phyloP scores from a whole-genome alignment of 2,888 invertebrate genomes.

The Harpagoxenus sublaevis region DNA sequence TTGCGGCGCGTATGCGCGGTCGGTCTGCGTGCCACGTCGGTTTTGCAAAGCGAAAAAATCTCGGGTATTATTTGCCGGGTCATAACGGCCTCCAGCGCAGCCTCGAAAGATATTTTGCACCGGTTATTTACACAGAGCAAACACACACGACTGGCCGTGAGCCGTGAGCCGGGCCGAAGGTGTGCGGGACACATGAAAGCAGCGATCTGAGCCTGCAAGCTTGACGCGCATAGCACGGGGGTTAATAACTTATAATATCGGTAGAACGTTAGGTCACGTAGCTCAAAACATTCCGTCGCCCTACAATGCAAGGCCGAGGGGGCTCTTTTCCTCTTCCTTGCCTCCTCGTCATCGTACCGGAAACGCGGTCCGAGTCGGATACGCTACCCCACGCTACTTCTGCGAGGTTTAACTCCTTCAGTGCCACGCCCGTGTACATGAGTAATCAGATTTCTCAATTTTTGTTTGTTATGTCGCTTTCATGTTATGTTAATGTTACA shows the following conservation, averaged over 20 bases:
- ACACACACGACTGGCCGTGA: constrained; percentile 65
- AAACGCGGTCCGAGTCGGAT: constrained; percentile 13
- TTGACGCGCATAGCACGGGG: constrained; percentile 43
- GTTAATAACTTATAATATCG: constrained; percentile 62
- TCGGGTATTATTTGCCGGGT: constrained; percentile 73
- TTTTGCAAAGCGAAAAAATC: constrained; percentile 3
- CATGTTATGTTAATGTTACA: not conserved
- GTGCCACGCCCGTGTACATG: not conserved
- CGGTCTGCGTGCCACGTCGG: not conserved
- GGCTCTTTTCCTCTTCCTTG: not conserved
- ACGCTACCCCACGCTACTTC: not conserved
- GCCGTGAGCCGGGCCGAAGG: constrained; percentile 42
- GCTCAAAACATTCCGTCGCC: not conserved
- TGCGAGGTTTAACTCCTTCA: not conserved
- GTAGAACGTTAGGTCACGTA: constrained; percentile 23
- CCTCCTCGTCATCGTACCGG: not conserved
- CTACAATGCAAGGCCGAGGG: constrained; percentile 1
- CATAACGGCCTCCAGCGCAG: constrained; percentile 80
- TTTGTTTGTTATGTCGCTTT: not conserved
- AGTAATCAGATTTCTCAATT: not conserved
- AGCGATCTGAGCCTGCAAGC: constrained; percentile 32
- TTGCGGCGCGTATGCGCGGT: not conserved
- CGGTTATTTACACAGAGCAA: constrained; percentile 80
- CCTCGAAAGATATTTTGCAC: constrained; percentile 82
- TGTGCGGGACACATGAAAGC: constrained; percentile 56